These are phyloP conservation scores for Campylomormyrus tamandua DNA, from an alignment of 2,113 vertebrate genomes.

Conservation along the genomic window DNA sequence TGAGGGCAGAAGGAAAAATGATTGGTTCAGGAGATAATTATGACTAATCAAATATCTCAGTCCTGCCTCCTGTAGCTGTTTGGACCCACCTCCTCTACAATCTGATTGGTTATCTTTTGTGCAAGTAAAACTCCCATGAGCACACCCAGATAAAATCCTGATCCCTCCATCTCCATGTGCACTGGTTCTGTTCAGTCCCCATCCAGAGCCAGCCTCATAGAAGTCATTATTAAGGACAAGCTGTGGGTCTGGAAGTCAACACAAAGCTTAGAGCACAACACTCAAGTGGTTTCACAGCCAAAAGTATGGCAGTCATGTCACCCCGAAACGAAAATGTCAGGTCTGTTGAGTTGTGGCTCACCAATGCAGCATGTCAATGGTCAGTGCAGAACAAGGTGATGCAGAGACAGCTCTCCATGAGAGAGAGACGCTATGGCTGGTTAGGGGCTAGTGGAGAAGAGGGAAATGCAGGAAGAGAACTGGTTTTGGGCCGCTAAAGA, in stretches of 20 bases:
- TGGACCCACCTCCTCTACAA: too few species aligned
- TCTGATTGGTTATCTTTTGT: too few species aligned
- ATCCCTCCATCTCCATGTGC: not conserved
- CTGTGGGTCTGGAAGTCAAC: not conserved
- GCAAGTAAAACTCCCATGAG: too few species aligned
- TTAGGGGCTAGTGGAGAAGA: not conserved
- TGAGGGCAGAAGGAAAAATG: too few species aligned
- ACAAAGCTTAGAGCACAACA: not conserved
- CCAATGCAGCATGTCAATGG: not conserved
- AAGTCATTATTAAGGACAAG: not conserved
- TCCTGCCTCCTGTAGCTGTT: too few species aligned
- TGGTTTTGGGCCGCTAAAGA: not conserved
- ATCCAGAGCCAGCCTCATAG: not conserved
- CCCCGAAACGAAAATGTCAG: not conserved
- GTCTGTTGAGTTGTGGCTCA: not conserved
- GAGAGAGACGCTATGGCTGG: not conserved
- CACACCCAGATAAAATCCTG: not conserved
- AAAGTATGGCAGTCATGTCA: not conserved
- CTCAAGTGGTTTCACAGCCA: not conserved
- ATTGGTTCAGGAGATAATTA: too few species aligned
- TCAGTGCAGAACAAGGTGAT: not conserved
- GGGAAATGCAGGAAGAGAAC: not conserved
- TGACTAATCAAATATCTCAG: too few species aligned
- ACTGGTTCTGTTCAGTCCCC: not conserved
- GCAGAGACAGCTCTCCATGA: not conserved